These are phyloP conservation scores for Tetramorium bicarinatum DNA, from an alignment of 2,888 invertebrate genomes.

Conservation along the genomic window DNA sequence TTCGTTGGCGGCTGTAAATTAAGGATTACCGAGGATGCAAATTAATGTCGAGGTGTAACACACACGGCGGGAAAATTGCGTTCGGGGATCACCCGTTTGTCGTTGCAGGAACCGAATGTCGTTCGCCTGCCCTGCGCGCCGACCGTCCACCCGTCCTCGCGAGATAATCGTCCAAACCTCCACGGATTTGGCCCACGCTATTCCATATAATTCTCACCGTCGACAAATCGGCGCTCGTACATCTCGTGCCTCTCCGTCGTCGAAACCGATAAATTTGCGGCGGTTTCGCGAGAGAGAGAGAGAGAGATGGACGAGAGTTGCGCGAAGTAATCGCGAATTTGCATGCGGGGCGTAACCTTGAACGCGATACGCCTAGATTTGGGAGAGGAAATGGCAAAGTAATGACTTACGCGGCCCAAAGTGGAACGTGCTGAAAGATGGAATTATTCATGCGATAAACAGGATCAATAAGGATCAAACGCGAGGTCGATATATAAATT, in stretches of 20 bases:
- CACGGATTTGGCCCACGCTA: constrained; percentile 61
- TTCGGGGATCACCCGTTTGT: constrained; percentile 18
- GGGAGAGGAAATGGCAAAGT: constrained; percentile 26
- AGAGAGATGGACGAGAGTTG: constrained; percentile 40
- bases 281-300: background rate
- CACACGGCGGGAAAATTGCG: background rate
- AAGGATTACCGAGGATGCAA: constrained; percentile 76
- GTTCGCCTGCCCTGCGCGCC: constrained; percentile 29
- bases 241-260: constrained; percentile 14
- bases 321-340: constrained; percentile 50
- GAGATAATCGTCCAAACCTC: constrained; percentile 70
- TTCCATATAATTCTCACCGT: constrained; percentile 61
- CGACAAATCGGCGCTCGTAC: constrained; percentile 63
- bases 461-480: background rate
- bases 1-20: constrained; percentile 73
- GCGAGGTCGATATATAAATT: background rate
- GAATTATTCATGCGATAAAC: constrained; percentile 9
- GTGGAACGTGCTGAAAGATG: constrained; percentile 5
- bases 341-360: constrained; percentile 52
- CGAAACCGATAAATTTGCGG: constrained; percentile 35
- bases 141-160: background rate
- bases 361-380: constrained; percentile 48
- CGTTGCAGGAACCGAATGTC: constrained; percentile 47
- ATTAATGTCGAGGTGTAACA: constrained; percentile 70
- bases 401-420: constrained; percentile 10